Conservation (phyloP, 2,797 vertebrate genomes). For the Taeniopygia guttata region DNA sequence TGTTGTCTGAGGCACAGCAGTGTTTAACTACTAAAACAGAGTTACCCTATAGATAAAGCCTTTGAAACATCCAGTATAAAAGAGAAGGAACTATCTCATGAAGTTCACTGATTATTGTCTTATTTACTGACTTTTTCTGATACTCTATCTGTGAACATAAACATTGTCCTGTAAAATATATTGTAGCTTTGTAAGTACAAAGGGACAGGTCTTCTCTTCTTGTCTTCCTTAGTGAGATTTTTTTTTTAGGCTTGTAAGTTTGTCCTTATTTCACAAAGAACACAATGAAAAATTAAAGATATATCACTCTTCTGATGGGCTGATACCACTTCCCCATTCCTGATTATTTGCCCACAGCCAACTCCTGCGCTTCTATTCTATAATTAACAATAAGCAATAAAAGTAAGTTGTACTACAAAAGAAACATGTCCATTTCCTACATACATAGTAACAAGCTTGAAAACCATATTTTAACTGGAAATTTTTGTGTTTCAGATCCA, state of each 20-base stretch:
- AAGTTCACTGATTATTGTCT: not conserved
- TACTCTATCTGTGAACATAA: not conserved
- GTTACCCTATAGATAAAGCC: not conserved
- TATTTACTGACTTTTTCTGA: not conserved
- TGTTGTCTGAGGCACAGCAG: not conserved
- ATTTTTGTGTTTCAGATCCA: not conserved
- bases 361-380: accelerated
- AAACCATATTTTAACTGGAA: not conserved
- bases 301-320: not conserved
- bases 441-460: not conserved
- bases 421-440: not conserved
- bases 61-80: not conserved
- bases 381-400: not conserved
- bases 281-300: not conserved
- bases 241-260: not conserved
- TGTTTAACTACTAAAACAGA: not conserved
- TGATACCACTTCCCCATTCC: not conserved
- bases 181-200: not conserved
- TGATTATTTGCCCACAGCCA: not conserved
- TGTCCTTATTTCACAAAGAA: not conserved
- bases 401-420: not conserved
- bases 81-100: not conserved
- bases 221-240: not conserved
- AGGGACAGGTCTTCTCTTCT: not conserved
- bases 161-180: not conserved